Evolutionary conservation across 1,140 invertebrate genomes (phyloP).

Genomic region (Bradynema listronoti): DNA sequence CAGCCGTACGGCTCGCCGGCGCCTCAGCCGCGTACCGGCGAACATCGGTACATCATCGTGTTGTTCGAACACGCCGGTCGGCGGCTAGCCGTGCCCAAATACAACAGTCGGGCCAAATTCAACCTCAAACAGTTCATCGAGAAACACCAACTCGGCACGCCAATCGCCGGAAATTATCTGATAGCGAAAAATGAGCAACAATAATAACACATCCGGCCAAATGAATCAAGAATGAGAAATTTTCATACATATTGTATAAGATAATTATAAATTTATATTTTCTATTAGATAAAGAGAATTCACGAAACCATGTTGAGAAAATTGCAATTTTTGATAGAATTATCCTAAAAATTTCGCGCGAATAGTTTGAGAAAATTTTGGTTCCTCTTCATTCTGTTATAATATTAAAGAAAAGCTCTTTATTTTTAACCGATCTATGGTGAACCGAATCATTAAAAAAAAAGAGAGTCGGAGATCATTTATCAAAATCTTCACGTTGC

Average conservation of each 20-base stretch:
- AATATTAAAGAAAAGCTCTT: too few relatives aligned
- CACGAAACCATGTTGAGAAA: too few relatives aligned
- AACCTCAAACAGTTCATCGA: slow-evolving; percentile 54
- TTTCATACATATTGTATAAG: too few relatives aligned
- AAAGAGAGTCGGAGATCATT: too few relatives aligned
- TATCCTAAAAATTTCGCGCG: too few relatives aligned
- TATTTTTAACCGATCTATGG: too few relatives aligned
- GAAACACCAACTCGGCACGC: slow-evolving; percentile 53
- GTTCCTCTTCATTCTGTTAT: too few relatives aligned
- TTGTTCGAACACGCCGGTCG: slow-evolving; percentile 55
- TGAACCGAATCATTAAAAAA: too few relatives aligned
- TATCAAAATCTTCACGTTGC: too few relatives aligned
- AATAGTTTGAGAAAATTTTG: too few relatives aligned
- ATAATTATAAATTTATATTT: slow-evolving; percentile 4
- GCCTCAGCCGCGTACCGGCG: slow-evolving; percentile 51
- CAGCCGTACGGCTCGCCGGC: slow-evolving; percentile 55
- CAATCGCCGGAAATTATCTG: slow-evolving; percentile 55
- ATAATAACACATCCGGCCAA: slow-evolving; percentile 13
- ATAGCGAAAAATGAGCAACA: slow-evolving; percentile 51
- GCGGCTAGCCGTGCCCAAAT: slow-evolving; percentile 51
- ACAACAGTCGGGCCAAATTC: slow-evolving; percentile 49
- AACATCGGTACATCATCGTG: slow-evolving; percentile 56
- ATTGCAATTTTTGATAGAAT: too few relatives aligned
- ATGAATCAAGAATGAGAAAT: background rate
- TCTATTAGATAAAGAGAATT: background rate